These are phyloP conservation scores for Aplocera efformata DNA, from an alignment of 2,888 invertebrate species.

Conservation along the genomic window DNA sequence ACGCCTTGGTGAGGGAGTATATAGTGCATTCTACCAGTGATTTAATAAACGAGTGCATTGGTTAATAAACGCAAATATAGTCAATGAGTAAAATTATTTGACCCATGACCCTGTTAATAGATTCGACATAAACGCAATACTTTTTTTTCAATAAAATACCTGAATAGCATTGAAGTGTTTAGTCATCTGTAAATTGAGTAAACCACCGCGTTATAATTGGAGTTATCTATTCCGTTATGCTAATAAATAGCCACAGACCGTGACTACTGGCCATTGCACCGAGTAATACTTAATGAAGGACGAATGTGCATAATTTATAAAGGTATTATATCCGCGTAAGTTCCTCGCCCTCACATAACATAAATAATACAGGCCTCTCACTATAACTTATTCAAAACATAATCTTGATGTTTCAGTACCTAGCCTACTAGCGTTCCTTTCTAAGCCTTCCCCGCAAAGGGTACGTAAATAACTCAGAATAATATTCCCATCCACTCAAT, in stretches of 20 bases:
- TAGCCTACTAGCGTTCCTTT: neutral
- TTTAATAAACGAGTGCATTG: too few species aligned
- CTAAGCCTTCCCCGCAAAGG: neutral
- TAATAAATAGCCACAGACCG: constrained; percentile 24
- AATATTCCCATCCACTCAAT: constrained; percentile 6
- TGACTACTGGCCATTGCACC: constrained; percentile 33
- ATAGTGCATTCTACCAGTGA: too few species aligned
- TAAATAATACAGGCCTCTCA: constrained; percentile 22
- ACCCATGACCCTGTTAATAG: too few species aligned
- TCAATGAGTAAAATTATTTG: too few species aligned
- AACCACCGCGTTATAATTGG: constrained; percentile 18
- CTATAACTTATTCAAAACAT: constrained; percentile 9
- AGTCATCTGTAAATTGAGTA: neutral
- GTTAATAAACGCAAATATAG: too few species aligned
- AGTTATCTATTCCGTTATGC: constrained; percentile 28
- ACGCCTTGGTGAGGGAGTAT: too few species aligned
- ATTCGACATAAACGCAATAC: too few species aligned
- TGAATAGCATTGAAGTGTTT: too few species aligned
- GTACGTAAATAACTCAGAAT: constrained; percentile 6
- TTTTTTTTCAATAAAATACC: too few species aligned
- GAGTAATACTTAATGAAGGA: constrained; percentile 30
- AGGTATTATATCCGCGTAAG: constrained; percentile 29
- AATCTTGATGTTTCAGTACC: constrained; percentile 9
- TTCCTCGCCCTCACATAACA: constrained; percentile 27
- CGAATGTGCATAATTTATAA: constrained; percentile 32